A percentile compares a stretch with the other conserved stretches of the same genome.
Evolutionary conservation across 2,888 invertebrate species (phyloP).

Genomic region (Macrophya alboannulata): DNA sequence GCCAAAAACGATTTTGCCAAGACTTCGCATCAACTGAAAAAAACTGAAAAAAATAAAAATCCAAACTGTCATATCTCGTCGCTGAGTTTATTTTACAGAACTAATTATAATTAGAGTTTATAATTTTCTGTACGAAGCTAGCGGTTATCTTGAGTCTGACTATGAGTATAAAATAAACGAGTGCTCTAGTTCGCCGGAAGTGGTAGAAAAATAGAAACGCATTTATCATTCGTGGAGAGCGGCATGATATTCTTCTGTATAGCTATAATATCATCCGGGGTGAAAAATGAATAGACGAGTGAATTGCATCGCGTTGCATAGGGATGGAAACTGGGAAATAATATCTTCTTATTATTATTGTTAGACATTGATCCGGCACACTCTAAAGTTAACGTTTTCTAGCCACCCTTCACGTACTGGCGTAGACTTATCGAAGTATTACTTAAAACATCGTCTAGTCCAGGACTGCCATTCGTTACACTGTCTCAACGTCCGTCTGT

Average conservation of each 20-base stretch:
- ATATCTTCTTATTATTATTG: background rate
- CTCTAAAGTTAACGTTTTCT: constrained; percentile 23
- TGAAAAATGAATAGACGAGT: background rate
- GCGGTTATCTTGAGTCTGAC: background rate
- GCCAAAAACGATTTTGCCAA: background rate
- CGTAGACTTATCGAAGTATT: constrained; percentile 29
- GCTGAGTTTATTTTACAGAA: background rate
- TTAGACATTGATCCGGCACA: constrained; percentile 41
- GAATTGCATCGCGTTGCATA: background rate
- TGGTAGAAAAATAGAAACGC: background rate
- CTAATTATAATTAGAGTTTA: background rate
- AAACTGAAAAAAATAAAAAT: background rate
- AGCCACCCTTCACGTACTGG: constrained; percentile 33
- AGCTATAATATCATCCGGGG: background rate
- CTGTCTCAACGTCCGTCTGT: constrained; percentile 7
- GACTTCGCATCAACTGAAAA: background rate
- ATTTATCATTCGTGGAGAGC: background rate
- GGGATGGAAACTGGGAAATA: background rate
- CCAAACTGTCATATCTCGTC: background rate
- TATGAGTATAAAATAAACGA: background rate
- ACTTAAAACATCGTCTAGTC: constrained; percentile 28
- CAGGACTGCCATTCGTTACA: constrained; percentile 28
- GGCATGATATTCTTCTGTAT: too few relatives aligned
- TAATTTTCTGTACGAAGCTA: background rate
- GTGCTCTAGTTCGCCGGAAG: background rate